Evolutionary conservation across 2,888 invertebrate species (phyloP).

Genomic region (Nasonia oneida): DNA sequence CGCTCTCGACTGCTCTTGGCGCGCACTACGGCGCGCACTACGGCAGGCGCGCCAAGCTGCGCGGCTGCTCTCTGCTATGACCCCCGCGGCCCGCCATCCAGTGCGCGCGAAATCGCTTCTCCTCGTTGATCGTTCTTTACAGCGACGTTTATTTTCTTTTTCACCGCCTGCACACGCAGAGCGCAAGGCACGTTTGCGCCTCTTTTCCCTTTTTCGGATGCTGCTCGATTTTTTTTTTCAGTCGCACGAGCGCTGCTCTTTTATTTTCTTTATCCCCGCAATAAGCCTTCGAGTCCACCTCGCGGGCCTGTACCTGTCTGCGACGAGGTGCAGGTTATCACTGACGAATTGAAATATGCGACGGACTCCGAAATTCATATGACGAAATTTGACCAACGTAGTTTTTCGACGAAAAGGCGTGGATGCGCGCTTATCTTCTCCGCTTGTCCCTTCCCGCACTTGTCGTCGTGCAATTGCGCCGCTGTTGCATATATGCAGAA

Average conservation of each 20-base stretch:
- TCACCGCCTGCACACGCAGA: neutral
- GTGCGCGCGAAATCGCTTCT: constrained; percentile 14
- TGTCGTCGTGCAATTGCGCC: constrained; percentile 5
- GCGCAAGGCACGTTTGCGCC: neutral
- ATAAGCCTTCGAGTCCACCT: neutral
- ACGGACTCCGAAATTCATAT: neutral
- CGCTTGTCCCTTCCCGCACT: neutral
- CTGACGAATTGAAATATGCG: too few relatives aligned
- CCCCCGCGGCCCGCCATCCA: neutral
- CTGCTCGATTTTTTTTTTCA: too few relatives aligned
- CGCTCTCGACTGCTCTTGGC: neutral
- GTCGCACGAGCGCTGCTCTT: neutral
- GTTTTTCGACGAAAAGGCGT: constrained; percentile 30
- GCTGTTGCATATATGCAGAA: neutral
- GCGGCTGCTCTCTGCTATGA: neutral
- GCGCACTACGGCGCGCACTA: neutral
- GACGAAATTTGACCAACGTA: constrained; percentile 10
- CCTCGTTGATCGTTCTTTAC: too few relatives aligned
- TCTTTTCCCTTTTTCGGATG: too few relatives aligned
- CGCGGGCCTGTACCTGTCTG: too few relatives aligned
- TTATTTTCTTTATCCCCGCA: neutral
- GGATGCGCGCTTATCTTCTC: constrained; percentile 47
- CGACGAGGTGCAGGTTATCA: too few relatives aligned
- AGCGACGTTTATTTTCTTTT: neutral
- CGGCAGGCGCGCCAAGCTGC: neutral